These are phyloP conservation scores for Eupithecia tripunctaria DNA, from an alignment of 2,888 invertebrate species.

Conservation along the genomic window DNA sequence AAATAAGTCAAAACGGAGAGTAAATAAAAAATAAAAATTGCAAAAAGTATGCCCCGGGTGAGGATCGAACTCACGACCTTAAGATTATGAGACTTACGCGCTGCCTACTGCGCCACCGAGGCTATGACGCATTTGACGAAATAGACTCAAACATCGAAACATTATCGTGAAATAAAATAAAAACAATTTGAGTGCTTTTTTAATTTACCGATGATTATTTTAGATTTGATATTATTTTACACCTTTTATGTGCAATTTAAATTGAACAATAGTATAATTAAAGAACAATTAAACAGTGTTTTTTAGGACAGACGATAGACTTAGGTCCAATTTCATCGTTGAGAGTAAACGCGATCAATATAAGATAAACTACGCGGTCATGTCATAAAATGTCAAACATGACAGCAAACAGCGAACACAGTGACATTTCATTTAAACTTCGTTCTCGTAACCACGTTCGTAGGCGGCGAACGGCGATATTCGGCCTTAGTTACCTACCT, in stretches of 20 bases:
- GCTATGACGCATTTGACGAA: constrained; percentile 26
- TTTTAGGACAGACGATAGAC: too few species aligned
- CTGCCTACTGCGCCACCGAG: constrained; percentile 79
- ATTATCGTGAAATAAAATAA: background rate
- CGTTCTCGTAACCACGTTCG: too few species aligned
- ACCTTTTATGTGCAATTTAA: background rate
- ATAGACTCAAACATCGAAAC: background rate
- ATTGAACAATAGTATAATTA: background rate
- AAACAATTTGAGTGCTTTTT: background rate
- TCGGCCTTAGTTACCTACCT: too few species aligned
- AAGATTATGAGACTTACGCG: constrained; percentile 95
- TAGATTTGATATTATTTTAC: background rate
- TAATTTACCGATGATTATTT: background rate
- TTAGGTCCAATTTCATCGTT: too few species aligned
- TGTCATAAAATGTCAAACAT: too few species aligned
- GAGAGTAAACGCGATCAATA: too few species aligned
- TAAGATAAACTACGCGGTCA: too few species aligned
- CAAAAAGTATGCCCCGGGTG: constrained; percentile 94
- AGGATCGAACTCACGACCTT: constrained; percentile 98
- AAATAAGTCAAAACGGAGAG: background rate
- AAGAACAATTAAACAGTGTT: too few species aligned
- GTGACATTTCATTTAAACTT: too few species aligned
- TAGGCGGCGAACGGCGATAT: too few species aligned
- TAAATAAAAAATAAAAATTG: background rate
- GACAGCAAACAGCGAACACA: too few species aligned